These are phyloP conservation scores for Cephalopachus bancanus DNA, from an alignment of 2,797 vertebrate genomes.

Conservation along the genomic window DNA sequence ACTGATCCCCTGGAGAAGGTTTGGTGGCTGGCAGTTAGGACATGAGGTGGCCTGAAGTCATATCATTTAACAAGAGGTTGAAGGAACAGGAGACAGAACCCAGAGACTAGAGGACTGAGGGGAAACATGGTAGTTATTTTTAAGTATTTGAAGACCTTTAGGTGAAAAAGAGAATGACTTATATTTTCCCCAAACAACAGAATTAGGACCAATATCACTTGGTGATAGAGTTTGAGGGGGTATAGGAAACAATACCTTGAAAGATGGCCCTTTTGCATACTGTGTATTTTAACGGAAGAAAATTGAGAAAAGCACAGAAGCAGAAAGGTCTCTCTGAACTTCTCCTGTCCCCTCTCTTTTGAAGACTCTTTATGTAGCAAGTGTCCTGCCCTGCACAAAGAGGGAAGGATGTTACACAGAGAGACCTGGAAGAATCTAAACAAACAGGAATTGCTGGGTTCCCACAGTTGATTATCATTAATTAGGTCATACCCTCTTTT, in stretches of 20 bases:
- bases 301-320: not conserved
- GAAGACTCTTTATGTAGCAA: not conserved
- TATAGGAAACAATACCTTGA: not conserved
- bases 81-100: not conserved
- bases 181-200: slow-evolving; percentile 21
- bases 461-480: not conserved
- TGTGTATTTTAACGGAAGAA: not conserved
- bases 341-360: not conserved
- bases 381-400: not conserved
- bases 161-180: slow-evolving; percentile 27
- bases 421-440: not conserved
- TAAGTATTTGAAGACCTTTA: slow-evolving; percentile 30
- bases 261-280: not conserved
- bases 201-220: slow-evolving; percentile 14
- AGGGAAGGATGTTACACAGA: not conserved
- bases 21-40: not conserved
- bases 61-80: not conserved
- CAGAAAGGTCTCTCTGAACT: not conserved
- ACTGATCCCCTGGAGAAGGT: not conserved
- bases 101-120: not conserved
- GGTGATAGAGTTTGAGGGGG: not conserved
- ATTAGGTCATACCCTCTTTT: not conserved
- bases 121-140: not conserved
- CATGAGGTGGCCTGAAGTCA: not conserved
- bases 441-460: not conserved